Conservation (phyloP, 2,888 invertebrate genomes). For the Lamproptera curius region DNA sequence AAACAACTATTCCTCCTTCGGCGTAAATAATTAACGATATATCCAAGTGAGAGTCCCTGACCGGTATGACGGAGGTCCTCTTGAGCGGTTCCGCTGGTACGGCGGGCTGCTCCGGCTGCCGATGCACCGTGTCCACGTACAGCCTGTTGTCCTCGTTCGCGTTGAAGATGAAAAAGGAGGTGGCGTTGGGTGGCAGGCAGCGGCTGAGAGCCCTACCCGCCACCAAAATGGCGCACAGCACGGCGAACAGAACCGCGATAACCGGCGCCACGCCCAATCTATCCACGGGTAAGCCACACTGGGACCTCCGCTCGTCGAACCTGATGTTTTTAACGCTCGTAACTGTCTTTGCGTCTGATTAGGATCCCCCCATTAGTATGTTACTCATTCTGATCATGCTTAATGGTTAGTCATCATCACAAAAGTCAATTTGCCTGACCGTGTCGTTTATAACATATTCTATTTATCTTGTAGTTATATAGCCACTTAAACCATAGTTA, state of each 20-base stretch:
- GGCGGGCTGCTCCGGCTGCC: conserved; percentile 27
- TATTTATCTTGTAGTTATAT: no score
- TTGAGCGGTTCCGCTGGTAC: conserved; percentile 32
- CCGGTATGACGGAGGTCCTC: conserved; percentile 50
- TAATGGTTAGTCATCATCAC: no score
- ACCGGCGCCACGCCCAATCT: conserved; percentile 44
- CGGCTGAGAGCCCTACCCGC: conserved; percentile 46
- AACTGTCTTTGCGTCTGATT: no score
- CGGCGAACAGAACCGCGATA: conserved; percentile 40
- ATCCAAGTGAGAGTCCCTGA: no score
- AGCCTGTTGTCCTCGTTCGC: conserved; percentile 66
- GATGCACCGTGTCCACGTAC: conserved; percentile 40
- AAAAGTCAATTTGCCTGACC: no score
- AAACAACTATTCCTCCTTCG: no score
- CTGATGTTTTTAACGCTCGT: no score
- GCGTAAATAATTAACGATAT: no score
- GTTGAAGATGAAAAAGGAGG: conserved; percentile 66
- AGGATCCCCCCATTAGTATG: no score
- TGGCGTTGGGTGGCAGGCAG: conserved; percentile 50
- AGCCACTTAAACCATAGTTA: no score
- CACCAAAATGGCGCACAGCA: conserved; percentile 44
- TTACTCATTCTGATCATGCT: no score
- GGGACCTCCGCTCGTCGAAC: conserved; percentile 51
- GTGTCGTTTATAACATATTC: no score
- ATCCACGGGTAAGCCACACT: conserved; percentile 44